Evolutionary conservation across 2,113 vertebrate species (phyloP).

Genomic region (Gorsachius goisagi): DNA sequence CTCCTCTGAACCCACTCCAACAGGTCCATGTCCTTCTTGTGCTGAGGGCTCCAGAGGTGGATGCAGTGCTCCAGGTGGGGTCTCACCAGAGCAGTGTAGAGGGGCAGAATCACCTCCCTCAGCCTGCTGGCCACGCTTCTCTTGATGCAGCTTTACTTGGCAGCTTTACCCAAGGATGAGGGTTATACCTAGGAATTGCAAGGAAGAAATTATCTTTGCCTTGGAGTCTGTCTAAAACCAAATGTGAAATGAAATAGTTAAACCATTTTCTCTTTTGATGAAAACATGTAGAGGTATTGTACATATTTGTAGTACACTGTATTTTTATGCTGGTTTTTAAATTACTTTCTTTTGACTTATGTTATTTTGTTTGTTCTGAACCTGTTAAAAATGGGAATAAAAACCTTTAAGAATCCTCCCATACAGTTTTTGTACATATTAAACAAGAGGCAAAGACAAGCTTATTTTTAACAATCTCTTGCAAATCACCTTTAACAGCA

Average conservation of each 20-base stretch:
- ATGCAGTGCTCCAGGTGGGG: too few species aligned
- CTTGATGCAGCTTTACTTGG: too few species aligned
- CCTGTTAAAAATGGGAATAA: not conserved
- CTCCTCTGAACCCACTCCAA: too few species aligned
- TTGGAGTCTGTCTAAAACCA: not conserved
- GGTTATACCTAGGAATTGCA: not conserved
- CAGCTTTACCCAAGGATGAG: not conserved
- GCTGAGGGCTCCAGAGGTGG: too few species aligned
- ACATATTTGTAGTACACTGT: accelerated
- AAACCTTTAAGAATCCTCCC: not conserved
- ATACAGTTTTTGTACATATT: not conserved
- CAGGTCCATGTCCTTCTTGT: too few species aligned
- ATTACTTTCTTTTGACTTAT: not conserved
- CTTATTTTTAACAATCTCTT: not conserved
- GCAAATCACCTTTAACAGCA: not conserved
- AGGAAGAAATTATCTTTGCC: not conserved
- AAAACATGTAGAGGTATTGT: not conserved
- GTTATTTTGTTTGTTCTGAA: not conserved
- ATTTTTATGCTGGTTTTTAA: not conserved
- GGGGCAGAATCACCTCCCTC: too few species aligned
- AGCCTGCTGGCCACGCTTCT: too few species aligned
- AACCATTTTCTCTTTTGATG: not conserved
- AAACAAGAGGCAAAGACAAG: not conserved
- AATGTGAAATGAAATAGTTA: not conserved
- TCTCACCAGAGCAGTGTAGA: too few species aligned